phyloP scores from a whole-genome alignment of 1,140 invertebrate species.

The Lysiphlebus fabarum region DNA sequence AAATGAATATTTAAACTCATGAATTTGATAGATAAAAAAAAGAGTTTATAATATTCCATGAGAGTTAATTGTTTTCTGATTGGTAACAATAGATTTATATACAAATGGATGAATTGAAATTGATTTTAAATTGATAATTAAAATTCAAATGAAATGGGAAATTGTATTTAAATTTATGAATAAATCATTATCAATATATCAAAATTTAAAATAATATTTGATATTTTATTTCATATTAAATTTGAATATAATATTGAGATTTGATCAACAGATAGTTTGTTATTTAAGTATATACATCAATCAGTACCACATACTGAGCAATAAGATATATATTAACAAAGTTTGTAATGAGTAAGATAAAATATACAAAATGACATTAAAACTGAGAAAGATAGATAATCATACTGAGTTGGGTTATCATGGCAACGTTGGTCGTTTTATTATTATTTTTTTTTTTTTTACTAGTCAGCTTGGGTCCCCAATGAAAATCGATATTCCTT shows the following conservation, averaged over 20 bases:
- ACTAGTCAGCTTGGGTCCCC: constrained; percentile 3
- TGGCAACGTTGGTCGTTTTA: constrained; percentile 20
- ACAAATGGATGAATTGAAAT: constrained; percentile 13
- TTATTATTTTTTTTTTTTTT: no score
- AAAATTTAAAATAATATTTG: no score
- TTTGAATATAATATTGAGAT: no score
- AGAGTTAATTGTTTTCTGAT: constrained; percentile 22
- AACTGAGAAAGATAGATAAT: no score
- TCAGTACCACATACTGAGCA: no score
- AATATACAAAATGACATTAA: no score
- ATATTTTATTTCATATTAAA: no score
- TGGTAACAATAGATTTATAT: constrained; percentile 21
- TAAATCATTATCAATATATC: background rate
- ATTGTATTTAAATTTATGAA: background rate
- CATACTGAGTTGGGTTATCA: constrained; percentile 15
- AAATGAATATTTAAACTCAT: background rate
- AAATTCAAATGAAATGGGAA: constrained; percentile 3
- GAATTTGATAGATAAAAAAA: background rate
- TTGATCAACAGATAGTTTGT: no score
- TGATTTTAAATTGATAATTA: background rate
- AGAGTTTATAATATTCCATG: constrained; percentile 1
- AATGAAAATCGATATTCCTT: constrained; percentile 24
- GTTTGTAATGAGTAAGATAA: no score
- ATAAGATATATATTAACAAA: no score
- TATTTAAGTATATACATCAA: no score